phyloP scores from a whole-genome alignment of 2,113 vertebrate genomes.

The Myotis yumanensis region DNA sequence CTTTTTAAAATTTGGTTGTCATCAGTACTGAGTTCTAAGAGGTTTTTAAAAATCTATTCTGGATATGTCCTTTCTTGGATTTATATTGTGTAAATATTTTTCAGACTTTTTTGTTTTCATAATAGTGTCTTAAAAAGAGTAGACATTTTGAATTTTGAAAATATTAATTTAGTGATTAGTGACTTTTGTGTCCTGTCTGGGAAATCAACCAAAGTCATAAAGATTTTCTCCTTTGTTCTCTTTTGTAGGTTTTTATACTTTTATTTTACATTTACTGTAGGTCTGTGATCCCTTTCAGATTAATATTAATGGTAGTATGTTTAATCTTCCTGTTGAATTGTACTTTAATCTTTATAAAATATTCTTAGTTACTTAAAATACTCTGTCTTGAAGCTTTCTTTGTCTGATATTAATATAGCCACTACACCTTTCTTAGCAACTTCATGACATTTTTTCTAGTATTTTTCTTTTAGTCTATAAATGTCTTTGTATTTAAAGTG shows the following conservation, averaged over 20 bases:
- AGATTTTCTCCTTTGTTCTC: not conserved
- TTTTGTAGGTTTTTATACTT: not conserved
- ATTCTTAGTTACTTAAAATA: constrained; percentile 20
- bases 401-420: not conserved
- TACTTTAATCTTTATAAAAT: constrained; percentile 26
- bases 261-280: constrained; percentile 7
- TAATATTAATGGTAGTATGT: not conserved
- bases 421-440: not conserved
- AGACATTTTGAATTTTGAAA: constrained; percentile 17
- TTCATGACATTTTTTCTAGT: not conserved
- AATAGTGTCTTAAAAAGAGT: not conserved
- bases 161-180: not conserved
- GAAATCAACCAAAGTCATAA: not conserved
- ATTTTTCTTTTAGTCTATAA: constrained; percentile 22
- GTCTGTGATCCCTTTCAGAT: not conserved
- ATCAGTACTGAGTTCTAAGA: constrained; percentile 24
- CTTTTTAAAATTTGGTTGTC: not conserved
- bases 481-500: not conserved
- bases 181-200: not conserved
- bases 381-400: not conserved
- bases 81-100: constrained; percentile 36
- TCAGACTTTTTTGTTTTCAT: constrained; percentile 34
- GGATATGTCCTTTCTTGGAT: not conserved
- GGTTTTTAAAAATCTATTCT: not conserved
- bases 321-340: not conserved